Conservation (phyloP, 2,797 vertebrate species). For the Syngnathus rostellatus region DNA sequence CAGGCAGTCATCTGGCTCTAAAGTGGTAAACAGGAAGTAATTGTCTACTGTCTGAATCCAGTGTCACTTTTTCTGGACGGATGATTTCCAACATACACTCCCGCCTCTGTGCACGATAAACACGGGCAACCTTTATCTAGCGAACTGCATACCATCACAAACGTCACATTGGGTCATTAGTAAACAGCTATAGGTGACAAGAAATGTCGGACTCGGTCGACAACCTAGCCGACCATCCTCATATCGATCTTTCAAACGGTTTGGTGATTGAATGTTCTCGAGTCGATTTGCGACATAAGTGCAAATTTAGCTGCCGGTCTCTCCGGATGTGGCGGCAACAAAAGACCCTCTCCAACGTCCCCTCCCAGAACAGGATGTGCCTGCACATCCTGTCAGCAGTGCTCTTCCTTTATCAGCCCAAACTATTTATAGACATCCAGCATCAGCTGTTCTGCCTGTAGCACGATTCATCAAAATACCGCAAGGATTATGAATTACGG, state of each 20-base stretch:
- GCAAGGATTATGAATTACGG: not conserved
- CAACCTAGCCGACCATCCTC: too few species aligned
- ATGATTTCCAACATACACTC: conserved; percentile 9
- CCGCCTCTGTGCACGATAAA: conserved; percentile 35
- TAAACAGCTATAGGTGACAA: too few species aligned
- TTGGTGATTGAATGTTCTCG: not conserved
- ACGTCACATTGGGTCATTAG: conserved; percentile 8
- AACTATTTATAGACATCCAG: conserved; percentile 48
- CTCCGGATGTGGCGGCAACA: conserved; percentile 53
- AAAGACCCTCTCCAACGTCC: conserved; percentile 43
- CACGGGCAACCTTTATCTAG: conserved; percentile 22
- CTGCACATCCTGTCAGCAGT: conserved; percentile 60
- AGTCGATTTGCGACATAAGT: not conserved
- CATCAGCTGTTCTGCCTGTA: conserved; percentile 37
- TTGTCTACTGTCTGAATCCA: conserved; percentile 17
- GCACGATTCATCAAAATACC: not conserved
- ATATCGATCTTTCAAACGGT: too few species aligned
- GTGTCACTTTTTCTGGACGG: not conserved
- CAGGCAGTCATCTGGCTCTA: conserved; percentile 32
- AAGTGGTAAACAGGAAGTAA: conserved; percentile 60
- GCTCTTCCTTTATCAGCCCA: conserved; percentile 53
- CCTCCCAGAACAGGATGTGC: conserved; percentile 57
- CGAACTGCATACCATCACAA: conserved; percentile 5
- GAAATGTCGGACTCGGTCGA: too few species aligned
- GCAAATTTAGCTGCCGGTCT: conserved; percentile 8